Percentiles rank a stretch among this genome's conserved stretches.
Conservation (phyloP, 2,797 vertebrate genomes). For the Myotis daubentonii region DNA sequence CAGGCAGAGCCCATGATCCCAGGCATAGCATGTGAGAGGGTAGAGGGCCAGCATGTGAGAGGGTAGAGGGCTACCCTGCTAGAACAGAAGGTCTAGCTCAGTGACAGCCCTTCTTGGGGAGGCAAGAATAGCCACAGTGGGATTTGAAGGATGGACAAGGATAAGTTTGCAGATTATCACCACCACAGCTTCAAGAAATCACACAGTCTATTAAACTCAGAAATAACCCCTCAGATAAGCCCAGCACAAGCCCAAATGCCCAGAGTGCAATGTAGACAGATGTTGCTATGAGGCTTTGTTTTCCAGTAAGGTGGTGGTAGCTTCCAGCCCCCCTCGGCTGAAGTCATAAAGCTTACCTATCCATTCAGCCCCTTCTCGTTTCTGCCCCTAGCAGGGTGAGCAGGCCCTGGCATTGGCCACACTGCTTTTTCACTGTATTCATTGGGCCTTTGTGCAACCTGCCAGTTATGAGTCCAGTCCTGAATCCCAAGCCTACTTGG, state of each 20-base stretch:
- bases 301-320: not conserved
- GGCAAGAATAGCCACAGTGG: not conserved
- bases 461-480: not conserved
- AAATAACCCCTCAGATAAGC: conserved; percentile 2
- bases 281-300: not conserved
- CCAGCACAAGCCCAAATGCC: not conserved
- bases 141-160: not conserved
- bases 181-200: not conserved
- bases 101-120: not conserved
- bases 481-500: conserved; percentile 11
- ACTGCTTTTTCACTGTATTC: not conserved
- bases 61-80: not conserved
- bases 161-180: not conserved
- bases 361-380: not conserved
- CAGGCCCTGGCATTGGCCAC: not conserved
- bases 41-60: not conserved
- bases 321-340: not conserved
- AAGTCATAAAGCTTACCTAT: not conserved
- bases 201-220: not conserved
- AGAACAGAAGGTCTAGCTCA: not conserved
- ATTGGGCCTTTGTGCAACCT: not conserved
- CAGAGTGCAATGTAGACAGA: not conserved
- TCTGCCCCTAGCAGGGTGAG: not conserved
- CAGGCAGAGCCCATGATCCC: not conserved
- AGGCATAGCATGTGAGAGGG: not conserved